A percentile compares a stretch with the other conserved stretches of the same genome.
Evolutionary conservation across 2,797 vertebrate species (phyloP).

Genomic region (Melanotaenia pygmaea): DNA sequence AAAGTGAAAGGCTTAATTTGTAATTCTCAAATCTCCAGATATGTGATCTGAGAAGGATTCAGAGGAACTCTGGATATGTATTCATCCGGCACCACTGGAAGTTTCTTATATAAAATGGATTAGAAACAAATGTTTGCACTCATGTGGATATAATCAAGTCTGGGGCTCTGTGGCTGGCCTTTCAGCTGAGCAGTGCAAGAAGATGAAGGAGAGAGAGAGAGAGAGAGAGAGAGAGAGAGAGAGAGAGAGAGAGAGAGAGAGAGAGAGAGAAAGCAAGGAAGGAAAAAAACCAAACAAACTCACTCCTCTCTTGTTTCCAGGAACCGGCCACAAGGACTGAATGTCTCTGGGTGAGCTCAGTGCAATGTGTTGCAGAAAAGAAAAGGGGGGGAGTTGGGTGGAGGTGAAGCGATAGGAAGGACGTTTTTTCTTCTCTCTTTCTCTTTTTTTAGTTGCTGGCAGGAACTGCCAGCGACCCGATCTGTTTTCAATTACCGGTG

Average conservation of each 20-base stretch:
- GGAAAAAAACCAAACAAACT: constrained; percentile 54
- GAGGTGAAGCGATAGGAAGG: constrained; percentile 56
- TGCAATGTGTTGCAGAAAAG: constrained; percentile 50
- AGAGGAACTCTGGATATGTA: constrained; percentile 59
- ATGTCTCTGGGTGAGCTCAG: constrained; percentile 73
- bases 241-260: constrained; percentile 17
- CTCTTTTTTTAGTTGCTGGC: constrained; percentile 64
- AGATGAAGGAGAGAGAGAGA: constrained; percentile 20
- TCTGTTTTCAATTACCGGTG: constrained; percentile 84
- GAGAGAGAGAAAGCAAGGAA: constrained; percentile 33
- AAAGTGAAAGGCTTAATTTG: constrained; percentile 39
- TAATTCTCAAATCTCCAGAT: constrained; percentile 39
- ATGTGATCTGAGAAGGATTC: constrained; percentile 59
- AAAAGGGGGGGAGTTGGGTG: constrained; percentile 25
- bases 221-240: constrained; percentile 16
- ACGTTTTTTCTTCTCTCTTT: constrained; percentile 61
- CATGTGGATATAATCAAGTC: constrained; percentile 85
- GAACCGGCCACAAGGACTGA: constrained; percentile 74
- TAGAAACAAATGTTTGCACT: constrained; percentile 85
- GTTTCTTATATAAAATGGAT: constrained; percentile 83
- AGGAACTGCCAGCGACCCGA: constrained; percentile 72
- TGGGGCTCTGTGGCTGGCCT: constrained; percentile 72
- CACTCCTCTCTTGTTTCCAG: constrained; percentile 72
- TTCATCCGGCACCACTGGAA: constrained; percentile 78
- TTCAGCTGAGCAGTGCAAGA: constrained; percentile 72